Conservation (phyloP, 2,113 vertebrate genomes). For the Stomatorhinus ivindoensis region DNA sequence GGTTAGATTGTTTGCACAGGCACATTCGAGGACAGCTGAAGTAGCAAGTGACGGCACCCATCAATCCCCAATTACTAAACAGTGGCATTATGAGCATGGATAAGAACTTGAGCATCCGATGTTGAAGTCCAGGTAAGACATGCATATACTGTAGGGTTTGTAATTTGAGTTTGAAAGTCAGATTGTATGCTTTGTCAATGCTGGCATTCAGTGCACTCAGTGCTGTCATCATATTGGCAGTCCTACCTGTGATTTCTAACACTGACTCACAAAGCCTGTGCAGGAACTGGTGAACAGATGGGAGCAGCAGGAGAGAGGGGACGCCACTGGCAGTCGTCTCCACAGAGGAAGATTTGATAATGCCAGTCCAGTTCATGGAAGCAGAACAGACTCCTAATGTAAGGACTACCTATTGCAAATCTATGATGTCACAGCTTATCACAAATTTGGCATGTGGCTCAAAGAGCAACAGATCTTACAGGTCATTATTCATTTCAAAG, state of each 20-base stretch:
- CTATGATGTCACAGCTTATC: neutral
- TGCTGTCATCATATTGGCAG: neutral
- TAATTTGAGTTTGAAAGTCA: neutral
- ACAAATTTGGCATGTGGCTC: neutral
- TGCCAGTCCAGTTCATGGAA: neutral
- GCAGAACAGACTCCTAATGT: neutral
- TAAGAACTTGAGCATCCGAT: neutral
- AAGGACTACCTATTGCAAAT: neutral
- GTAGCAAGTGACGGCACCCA: neutral
- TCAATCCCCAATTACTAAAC: neutral
- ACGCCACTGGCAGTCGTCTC: neutral
- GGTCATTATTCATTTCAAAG: neutral
- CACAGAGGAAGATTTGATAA: neutral
- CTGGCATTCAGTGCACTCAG: neutral
- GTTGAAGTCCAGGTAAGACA: neutral
- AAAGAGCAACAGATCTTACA: neutral
- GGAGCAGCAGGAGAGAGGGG: conserved; percentile 6
- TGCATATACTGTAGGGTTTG: neutral
- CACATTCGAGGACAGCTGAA: neutral
- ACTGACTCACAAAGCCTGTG: conserved; percentile 12
- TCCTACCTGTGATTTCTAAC: conserved; percentile 11
- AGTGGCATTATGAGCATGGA: neutral
- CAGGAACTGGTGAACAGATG: conserved; percentile 12
- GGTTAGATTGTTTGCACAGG: neutral
- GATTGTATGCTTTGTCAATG: neutral